Evolutionary conservation across 2,113 vertebrate genomes (phyloP).

Genomic region (Lepus americanus): DNA sequence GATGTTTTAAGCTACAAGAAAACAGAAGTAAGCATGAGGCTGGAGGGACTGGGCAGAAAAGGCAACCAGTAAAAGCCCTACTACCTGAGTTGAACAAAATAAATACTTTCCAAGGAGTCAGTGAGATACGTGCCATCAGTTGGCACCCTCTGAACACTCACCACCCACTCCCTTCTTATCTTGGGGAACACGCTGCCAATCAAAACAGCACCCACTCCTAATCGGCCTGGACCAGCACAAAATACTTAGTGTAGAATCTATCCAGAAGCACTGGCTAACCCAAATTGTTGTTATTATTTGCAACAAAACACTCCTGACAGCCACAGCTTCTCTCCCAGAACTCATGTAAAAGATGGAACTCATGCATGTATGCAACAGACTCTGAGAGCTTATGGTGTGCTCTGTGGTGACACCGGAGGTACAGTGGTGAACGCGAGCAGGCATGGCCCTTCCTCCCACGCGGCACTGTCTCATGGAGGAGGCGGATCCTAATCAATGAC

Average conservation of each 20-base stretch:
- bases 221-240: not conserved
- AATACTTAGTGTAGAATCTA: not conserved
- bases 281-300: not conserved
- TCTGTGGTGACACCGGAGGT: not conserved
- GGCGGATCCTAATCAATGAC: not conserved
- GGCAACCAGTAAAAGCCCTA: not conserved
- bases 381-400: not conserved
- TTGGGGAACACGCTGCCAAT: not conserved
- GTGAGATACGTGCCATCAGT: not conserved
- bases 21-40: too few species aligned
- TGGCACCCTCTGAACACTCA: not conserved
- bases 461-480: not conserved
- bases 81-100: not conserved
- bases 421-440: not conserved
- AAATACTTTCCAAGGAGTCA: not conserved
- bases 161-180: not conserved
- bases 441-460: not conserved
- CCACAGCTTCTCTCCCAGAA: not conserved
- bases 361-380: not conserved
- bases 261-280: not conserved
- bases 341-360: not conserved
- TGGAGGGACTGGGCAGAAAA: not conserved
- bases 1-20: not conserved
- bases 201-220: not conserved
- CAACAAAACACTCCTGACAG: not conserved